A percentile compares a stretch with the other conserved stretches of the same genome.
Conservation (phyloP, 2,888 invertebrate genomes). For the Drosophila kanekoi region DNA sequence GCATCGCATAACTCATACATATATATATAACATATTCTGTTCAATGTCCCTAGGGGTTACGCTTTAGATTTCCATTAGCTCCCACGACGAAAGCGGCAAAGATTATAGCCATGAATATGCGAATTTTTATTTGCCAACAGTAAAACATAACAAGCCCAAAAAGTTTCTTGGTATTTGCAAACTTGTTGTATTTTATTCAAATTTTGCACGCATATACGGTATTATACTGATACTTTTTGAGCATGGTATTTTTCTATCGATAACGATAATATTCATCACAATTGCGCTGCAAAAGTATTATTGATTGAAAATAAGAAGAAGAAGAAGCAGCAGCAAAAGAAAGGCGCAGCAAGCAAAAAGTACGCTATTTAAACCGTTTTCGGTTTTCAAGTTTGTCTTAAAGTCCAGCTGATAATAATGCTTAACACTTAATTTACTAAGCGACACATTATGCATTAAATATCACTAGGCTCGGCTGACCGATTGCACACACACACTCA, state of each 20-base stretch:
- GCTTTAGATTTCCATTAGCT: too few relatives aligned
- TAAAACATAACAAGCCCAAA: too few relatives aligned
- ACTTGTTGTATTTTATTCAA: conserved; percentile 8
- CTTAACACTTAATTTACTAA: conserved; percentile 2
- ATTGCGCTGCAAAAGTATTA: conserved; percentile 61
- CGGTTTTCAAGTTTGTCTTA: conserved; percentile 20
- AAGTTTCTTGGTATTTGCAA: not conserved
- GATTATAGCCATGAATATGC: too few relatives aligned
- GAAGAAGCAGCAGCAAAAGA: conserved; percentile 63
- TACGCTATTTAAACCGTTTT: conserved; percentile 51
- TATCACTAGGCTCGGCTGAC: not conserved
- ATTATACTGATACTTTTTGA: not conserved
- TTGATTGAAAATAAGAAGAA: conserved; percentile 64
- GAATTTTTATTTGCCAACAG: too few relatives aligned
- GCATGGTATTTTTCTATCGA: conserved; percentile 33
- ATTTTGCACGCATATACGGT: not conserved
- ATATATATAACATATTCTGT: too few relatives aligned
- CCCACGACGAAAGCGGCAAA: too few relatives aligned
- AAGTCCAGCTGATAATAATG: conserved; percentile 7
- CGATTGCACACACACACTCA: conserved; percentile 13
- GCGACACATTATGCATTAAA: conserved; percentile 7
- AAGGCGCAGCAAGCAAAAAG: conserved; percentile 69
- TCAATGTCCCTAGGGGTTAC: too few relatives aligned
- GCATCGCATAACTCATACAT: too few relatives aligned
- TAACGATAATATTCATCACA: conserved; percentile 24